A percentile compares a stretch with the other conserved stretches of the same genome.
These are phyloP conservation scores for Brachirus orientalis DNA, from an alignment of 2,113 vertebrate species.

Conservation along the genomic window DNA sequence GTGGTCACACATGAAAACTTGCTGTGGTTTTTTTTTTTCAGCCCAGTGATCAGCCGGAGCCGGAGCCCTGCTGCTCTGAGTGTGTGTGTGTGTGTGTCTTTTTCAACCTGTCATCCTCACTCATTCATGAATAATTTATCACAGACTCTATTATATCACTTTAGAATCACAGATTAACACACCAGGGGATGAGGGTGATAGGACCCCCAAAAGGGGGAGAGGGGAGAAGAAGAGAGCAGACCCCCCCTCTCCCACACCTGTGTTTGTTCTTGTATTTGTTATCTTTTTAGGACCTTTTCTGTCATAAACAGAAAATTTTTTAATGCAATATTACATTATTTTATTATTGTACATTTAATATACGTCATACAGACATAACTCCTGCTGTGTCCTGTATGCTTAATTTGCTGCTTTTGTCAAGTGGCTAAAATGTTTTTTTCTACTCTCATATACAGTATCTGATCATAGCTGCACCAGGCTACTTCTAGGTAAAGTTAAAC, in stretches of 20 bases:
- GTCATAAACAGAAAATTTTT: no score
- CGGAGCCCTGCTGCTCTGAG: slow-evolving; percentile 27
- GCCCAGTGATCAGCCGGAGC: slow-evolving; percentile 59
- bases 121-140: slow-evolving; percentile 72
- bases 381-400: no score
- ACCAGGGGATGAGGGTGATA: slow-evolving; percentile 27
- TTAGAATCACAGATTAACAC: slow-evolving; percentile 72
- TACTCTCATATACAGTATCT: no score
- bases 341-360: no score
- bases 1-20: slow-evolving; percentile 60
- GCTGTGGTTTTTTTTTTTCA: slow-evolving; percentile 55
- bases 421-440: no score
- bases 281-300: no score
- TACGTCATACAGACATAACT: no score
- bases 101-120: slow-evolving; percentile 20
- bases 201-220: not conserved
- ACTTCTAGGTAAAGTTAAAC: no score
- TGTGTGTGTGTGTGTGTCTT: slow-evolving; percentile 23
- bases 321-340: no score
- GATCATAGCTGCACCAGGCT: no score
- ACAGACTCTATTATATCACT: slow-evolving; percentile 57
- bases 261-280: slow-evolving; percentile 21
- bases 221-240: slow-evolving; percentile 1
- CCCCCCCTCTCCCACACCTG: slow-evolving; percentile 2
- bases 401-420: no score